Conservation (phyloP, 2,113 vertebrate genomes). For the Phainopepla nitens region DNA sequence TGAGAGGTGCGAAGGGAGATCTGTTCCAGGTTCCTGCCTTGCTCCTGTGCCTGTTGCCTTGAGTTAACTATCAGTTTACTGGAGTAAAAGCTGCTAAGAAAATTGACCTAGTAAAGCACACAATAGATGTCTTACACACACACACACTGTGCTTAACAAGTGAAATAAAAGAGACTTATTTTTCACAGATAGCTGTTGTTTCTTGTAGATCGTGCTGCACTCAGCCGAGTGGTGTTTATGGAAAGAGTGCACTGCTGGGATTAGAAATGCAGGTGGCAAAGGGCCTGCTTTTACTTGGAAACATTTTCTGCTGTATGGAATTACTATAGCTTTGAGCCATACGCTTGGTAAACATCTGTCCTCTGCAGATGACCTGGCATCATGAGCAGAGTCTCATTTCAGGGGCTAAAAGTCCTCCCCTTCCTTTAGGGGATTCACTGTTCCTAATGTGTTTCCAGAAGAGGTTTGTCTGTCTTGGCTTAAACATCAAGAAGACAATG, state of each 20-base stretch:
- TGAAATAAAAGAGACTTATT: neutral
- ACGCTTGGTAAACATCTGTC: neutral
- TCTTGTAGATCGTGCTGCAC: neutral
- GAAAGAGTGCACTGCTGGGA: neutral
- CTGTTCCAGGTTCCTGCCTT: neutral
- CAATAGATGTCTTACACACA: neutral
- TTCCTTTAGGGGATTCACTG: neutral
- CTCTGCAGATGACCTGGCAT: neutral
- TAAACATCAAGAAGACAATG: neutral
- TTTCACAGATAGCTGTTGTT: neutral
- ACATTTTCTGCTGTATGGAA: rapidly evolving
- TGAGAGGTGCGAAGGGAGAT: neutral
- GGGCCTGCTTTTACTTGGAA: neutral
- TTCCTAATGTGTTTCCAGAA: neutral
- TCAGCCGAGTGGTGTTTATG: neutral
- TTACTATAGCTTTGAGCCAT: neutral
- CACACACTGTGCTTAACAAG: neutral
- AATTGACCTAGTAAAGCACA: neutral
- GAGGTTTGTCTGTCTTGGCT: neutral
- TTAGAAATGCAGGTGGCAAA: neutral
- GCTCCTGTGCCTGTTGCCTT: neutral
- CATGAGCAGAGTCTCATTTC: neutral
- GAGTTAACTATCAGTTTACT: neutral
- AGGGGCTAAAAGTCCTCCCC: neutral
- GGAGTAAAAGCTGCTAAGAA: neutral